Evolutionary conservation across 1,140 invertebrate species (phyloP), one percentile per base, ranked within the genome.

Genomic region (Melipona quadrifasciata): DNA sequence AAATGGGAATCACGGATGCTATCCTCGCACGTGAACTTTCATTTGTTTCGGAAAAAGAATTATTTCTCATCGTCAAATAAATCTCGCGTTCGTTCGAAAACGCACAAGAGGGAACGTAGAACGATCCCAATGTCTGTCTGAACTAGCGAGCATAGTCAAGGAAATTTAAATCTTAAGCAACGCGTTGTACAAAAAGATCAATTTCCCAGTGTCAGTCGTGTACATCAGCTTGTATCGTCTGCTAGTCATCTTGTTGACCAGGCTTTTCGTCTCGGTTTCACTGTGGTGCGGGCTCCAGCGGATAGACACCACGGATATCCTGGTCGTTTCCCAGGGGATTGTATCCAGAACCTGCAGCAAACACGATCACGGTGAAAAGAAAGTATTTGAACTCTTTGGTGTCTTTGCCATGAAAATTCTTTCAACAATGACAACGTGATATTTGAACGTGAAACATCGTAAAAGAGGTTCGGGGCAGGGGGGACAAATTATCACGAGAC

Each of bases 301-400:
- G 61, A 95, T 94, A 65, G 94, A 94, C 72, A 95, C 76, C 51
- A 93, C 89, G 14, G 92, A 94, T 93, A 95, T 94, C 81, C 92
- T 92, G 75, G 94, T 92, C 78, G 91, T 89, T 27, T 95, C 93
- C 94, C 94, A 95, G 21, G 94, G 94, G 67, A 95, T 94, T 67
- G 94, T 94, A 75, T 94, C 94, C 58, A 95, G 91, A 11, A 95
- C 92, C 94, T 95, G 87, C 17, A 87, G 24, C 21, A 24, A 55
- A 55, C 16, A 12, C 53, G n/a, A 53, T n/a, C 68, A 17, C 6
- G 39, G 21, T 71, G 47, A 51, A 51, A 51, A 12, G 24, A 21
- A 55, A 72, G 57, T 27, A 1, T 47, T 19, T 19, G 3, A 10
- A 67, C 31, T 67, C 16, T 16, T 55, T 16, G 14, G 12, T 55